Evolutionary conservation across 2,113 vertebrate species (phyloP).

Genomic region (Pituophis catenifer): DNA sequence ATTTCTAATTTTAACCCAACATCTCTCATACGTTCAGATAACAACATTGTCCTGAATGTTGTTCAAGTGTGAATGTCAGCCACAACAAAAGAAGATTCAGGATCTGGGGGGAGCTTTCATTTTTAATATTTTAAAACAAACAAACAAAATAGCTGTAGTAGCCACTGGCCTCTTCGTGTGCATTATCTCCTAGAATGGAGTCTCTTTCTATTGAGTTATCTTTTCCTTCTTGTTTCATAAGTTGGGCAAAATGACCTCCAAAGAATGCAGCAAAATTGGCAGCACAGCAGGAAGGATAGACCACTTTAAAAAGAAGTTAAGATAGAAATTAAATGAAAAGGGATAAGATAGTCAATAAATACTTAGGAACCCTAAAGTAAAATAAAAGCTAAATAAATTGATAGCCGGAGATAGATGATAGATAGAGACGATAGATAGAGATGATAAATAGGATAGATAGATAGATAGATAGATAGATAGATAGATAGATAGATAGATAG

Average conservation of each 20-base stretch:
- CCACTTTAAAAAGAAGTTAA: not conserved
- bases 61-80: not conserved
- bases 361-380: not conserved
- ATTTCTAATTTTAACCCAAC: not conserved
- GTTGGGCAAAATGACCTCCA: slow-evolving; percentile 28
- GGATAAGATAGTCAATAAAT: not conserved
- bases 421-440: not conserved
- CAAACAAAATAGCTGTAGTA: not conserved
- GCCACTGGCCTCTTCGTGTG: not conserved
- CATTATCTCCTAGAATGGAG: rapidly evolving
- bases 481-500: too few relatives aligned
- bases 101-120: not conserved
- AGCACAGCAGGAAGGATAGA: not conserved
- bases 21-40: not conserved
- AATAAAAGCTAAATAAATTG: not conserved
- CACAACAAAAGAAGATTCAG: not conserved
- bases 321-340: not conserved
- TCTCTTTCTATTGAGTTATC: not conserved
- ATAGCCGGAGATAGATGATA: not conserved
- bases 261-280: not conserved
- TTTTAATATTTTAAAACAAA: not conserved
- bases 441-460: not conserved
- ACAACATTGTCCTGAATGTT: not conserved
- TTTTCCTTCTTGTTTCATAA: slow-evolving; percentile 14
- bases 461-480: too few relatives aligned